Conservation (phyloP, 2,113 vertebrate genomes). For the Craseonycteris thonglongyai region DNA sequence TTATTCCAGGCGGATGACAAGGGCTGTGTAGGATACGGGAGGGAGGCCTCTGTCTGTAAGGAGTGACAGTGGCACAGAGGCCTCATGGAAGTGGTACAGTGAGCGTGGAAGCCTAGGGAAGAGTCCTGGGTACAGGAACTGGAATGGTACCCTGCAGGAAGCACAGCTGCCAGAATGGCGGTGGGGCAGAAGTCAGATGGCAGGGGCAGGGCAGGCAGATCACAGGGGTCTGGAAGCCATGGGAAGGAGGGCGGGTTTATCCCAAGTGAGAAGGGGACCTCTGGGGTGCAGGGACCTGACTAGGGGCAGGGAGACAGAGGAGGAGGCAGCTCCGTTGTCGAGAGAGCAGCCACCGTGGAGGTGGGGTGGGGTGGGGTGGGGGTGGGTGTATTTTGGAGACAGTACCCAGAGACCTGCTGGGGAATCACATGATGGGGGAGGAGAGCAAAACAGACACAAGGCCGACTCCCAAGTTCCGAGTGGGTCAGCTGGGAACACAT, state of each 20-base stretch:
- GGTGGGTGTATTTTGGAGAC: not conserved
- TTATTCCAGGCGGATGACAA: not conserved
- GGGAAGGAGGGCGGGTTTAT: not conserved
- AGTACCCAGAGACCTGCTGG: not conserved
- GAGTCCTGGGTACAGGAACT: not conserved
- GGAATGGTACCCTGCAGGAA: no score
- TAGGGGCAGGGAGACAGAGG: not conserved
- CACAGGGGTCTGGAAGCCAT: not conserved
- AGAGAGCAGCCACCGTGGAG: not conserved
- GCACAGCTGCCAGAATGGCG: not conserved
- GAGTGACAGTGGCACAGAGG: not conserved
- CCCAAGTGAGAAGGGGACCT: not conserved
- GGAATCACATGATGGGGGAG: not conserved
- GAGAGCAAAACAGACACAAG: not conserved
- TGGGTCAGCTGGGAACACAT: not conserved
- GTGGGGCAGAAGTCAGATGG: no score
- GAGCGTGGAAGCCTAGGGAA: not conserved
- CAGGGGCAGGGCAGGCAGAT: no score
- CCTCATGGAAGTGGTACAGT: not conserved
- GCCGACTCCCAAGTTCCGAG: not conserved
- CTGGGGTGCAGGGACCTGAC: not conserved
- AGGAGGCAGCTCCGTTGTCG: fast-evolving
- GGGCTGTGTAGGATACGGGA: no score
- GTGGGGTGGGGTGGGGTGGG: no score
- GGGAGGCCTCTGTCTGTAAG: not conserved